These are phyloP conservation scores for Papilio machaon DNA, from an alignment of 1,140 invertebrate species.

Conservation along the genomic window DNA sequence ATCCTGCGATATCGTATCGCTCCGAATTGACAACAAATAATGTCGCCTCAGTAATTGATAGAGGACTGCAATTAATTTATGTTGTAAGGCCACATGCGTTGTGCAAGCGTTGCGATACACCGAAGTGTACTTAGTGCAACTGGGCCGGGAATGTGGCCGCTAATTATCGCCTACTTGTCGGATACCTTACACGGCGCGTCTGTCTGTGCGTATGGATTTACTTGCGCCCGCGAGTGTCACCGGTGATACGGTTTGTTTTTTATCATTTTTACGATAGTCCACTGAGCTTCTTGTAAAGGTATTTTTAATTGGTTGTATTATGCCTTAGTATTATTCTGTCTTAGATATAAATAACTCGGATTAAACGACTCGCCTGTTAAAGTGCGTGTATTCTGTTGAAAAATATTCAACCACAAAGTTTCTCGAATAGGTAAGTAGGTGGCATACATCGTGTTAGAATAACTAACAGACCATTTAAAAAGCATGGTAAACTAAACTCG, in stretches of 20 bases:
- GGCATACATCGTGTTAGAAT: background rate
- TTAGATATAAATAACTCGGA: background rate
- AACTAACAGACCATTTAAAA: background rate
- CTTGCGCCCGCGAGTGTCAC: background rate
- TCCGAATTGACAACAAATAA: background rate
- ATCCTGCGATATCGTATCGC: background rate
- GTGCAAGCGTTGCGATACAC: slow-evolving; percentile 6
- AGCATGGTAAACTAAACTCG: background rate
- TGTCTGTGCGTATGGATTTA: background rate
- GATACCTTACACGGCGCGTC: slow-evolving; percentile 17
- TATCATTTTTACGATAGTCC: background rate
- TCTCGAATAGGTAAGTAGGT: no score
- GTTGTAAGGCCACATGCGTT: slow-evolving; percentile 7
- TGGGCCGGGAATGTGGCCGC: slow-evolving; percentile 15
- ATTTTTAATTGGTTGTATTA: slow-evolving; percentile 16
- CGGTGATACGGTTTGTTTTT: slow-evolving; percentile 13
- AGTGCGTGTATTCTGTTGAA: background rate
- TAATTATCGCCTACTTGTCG: slow-evolving; percentile 22
- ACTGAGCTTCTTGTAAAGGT: slow-evolving; percentile 21
- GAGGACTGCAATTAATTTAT: slow-evolving; percentile 16
- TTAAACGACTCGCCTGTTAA: background rate
- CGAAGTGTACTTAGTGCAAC: slow-evolving; percentile 23
- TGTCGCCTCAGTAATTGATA: slow-evolving; percentile 14
- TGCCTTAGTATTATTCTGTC: background rate
- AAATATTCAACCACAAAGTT: background rate